Base-by-base conservation (phyloP, 2,888 invertebrate genomes). In the Cenopis cana region DNA sequence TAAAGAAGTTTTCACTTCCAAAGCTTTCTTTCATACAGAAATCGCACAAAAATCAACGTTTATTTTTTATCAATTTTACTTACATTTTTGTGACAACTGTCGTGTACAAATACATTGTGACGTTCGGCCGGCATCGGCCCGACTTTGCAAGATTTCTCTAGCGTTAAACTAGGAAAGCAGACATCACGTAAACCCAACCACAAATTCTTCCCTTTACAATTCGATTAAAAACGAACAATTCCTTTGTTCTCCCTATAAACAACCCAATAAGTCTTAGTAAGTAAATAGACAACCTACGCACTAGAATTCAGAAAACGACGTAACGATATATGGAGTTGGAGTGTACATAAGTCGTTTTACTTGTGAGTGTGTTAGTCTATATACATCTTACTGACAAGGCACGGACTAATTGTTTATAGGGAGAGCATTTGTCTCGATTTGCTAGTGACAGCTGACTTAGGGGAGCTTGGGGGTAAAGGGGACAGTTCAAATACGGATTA, bases 391-490 rank as follows among this genome's bases (percentile, higher is more conserved):
- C 41, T 60, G 65, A 54, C 65, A 70, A 54, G 65, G 61, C 66
- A 68, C 60, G 54, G 10, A 56, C 66, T 77, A 78, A 78, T 77
- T 76, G 68, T 60, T 72, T 60, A 59, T 70, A 56, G 52, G n/a
- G 61, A 36, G 69, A 57, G 60, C 74, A 84, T 85, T 84, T 81
- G 76, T 85, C 65, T 85, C 82, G 81, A 85, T 85, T 84, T 83
- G 73, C 55, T 36, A 55, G 72, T 81, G 82, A 83, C 79, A 76
- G 79, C 76, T 78, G 79, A 76, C 76, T 76, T 67, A 72, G 78
- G 76, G 79, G 75, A 74, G 60, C 61, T 14, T 29, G 76, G 82
- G 82, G 78, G 17, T 3, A 17, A 50, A 6, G 65, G 66, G 69
- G 17, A 38, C 38, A 29, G 8, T 50, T 33, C 3, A 33, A 33